Base-by-base conservation (phyloP, 92 coral and sea anemone species). In the Chrysogorgia sp. region DNA sequence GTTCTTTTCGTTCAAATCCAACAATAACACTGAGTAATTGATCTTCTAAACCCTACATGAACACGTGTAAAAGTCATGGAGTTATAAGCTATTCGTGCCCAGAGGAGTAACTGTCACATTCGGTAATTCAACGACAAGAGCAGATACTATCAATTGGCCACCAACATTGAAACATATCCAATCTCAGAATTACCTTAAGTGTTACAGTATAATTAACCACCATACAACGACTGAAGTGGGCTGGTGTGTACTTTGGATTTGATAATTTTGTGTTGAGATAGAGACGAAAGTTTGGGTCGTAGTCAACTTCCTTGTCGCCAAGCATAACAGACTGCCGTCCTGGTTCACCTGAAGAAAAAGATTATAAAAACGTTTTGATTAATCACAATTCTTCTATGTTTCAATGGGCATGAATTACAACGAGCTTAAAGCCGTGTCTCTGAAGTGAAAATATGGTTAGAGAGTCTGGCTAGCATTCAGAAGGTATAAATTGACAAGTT, bases 261-360 rank as follows among this genome's bases (percentile, higher is more conserved):
- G 99, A 96, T 60, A 96, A 89, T 82, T 96, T 96, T 13, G 99
- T 96, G 88, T 96, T 96, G 48, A 96, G 92, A 83, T 96, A 96
- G 79, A 96, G 79, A 41, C 99, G 97, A 66, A 96, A 96, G 67
- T 94, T 92, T 0, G 99, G 97, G 56, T 96, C 99, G 84, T 96
- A 96, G 66, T 96, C 99, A 43, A 96, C 99, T 75, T 96, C 99
- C 59, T 96, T 96, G 80, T 96, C 99, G n/a, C 99, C 99, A 7
- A 96, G 87, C 63, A 96, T 63, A 15, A 96, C 99, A 59, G 88
- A 91, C 90, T 96, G 97, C 9, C 99, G 91, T 40, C 99, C 99
- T 17, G 97, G 97, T 74, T 96, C 99, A 55, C 99, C 98, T 91
- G 31, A 15, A 29, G 21, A 10, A 3, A 33, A 74, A 40, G n/a